These are phyloP conservation scores for Euphydryas editha DNA, from an alignment of 2,888 invertebrate species.

Conservation along the genomic window DNA sequence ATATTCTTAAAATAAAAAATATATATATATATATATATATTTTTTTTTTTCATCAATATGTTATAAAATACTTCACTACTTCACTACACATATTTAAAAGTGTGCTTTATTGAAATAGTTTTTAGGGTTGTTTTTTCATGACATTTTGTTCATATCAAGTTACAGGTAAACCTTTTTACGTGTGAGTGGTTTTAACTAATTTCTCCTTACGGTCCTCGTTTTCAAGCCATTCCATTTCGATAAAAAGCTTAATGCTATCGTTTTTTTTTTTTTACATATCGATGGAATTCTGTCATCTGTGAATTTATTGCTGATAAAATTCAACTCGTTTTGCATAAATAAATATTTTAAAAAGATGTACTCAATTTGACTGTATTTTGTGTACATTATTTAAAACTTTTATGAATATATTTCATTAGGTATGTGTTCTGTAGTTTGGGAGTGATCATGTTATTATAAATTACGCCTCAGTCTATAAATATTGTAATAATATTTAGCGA, in stretches of 20 bases:
- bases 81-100: too few species aligned
- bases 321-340: neutral
- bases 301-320: neutral
- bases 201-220: slow-evolving; percentile 31
- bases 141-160: slow-evolving; percentile 17
- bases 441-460: too few species aligned
- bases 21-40: too few species aligned
- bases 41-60: neutral
- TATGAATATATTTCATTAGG: too few species aligned
- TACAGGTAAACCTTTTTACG: slow-evolving; percentile 40
- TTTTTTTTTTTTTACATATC: slow-evolving; percentile 23
- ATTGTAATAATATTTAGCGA: too few species aligned
- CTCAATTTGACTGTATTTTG: too few species aligned
- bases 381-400: too few species aligned
- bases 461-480: too few species aligned
- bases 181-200: slow-evolving; percentile 39
- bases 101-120: neutral
- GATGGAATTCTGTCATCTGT: neutral
- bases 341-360: too few species aligned
- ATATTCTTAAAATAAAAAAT: too few species aligned
- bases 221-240: slow-evolving; percentile 31
- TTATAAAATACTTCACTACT: neutral
- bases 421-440: too few species aligned
- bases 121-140: slow-evolving; percentile 1
- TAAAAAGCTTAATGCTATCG: slow-evolving; percentile 36